Evolutionary conservation across 2,888 invertebrate genomes (phyloP).

Genomic region (Eremobia ochroleuca): DNA sequence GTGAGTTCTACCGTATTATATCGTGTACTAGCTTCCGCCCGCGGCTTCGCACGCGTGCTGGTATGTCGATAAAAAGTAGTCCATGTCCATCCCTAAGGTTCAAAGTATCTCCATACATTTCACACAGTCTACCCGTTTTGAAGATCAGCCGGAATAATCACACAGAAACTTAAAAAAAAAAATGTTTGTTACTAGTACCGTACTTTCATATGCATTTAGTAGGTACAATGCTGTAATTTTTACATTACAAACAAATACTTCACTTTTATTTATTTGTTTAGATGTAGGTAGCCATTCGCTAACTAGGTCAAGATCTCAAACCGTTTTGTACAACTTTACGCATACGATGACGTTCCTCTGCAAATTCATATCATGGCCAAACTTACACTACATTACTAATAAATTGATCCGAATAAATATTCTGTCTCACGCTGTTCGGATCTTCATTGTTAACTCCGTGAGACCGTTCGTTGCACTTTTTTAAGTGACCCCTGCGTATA

Average conservation of each 20-base stretch:
- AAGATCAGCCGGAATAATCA: neutral
- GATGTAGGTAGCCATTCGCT: constrained; percentile 6
- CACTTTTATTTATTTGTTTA: neutral
- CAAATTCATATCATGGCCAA: constrained; percentile 59
- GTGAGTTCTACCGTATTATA: neutral
- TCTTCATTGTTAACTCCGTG: constrained; percentile 66
- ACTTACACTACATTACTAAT: constrained; percentile 47
- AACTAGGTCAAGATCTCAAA: constrained; percentile 66
- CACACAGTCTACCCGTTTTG: too few species aligned
- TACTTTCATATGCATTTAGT: neutral
- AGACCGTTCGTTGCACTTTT: constrained; percentile 60
- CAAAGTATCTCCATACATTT: neutral
- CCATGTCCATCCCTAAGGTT: neutral
- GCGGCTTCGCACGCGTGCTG: too few species aligned
- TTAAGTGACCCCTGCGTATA: constrained; percentile 66
- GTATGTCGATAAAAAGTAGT: neutral
- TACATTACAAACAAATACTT: neutral
- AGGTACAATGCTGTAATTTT: neutral
- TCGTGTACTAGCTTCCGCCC: neutral
- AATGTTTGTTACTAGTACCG: neutral
- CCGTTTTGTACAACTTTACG: constrained; percentile 64
- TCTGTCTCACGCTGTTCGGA: constrained; percentile 51
- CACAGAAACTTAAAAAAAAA: too few species aligned
- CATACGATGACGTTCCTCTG: constrained; percentile 44
- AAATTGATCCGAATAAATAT: constrained; percentile 65